Evolutionary conservation across 2,888 invertebrate genomes (phyloP).

Genomic region (Philereme vetulata): DNA sequence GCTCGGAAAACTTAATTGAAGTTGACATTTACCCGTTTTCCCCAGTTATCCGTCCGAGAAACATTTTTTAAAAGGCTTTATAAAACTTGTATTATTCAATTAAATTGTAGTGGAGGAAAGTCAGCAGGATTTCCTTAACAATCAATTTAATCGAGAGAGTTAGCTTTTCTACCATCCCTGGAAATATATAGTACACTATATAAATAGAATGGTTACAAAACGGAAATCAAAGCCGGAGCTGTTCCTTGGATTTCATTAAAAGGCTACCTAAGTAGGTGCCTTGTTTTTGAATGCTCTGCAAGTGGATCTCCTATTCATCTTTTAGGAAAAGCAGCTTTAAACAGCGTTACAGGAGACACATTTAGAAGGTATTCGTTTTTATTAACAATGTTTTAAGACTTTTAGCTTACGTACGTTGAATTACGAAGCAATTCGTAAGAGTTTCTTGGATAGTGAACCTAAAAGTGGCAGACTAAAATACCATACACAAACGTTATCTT

Average conservation of each 20-base stretch:
- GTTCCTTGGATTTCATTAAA: conserved; percentile 11
- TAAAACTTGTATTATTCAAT: conserved; percentile 17
- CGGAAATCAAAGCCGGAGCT: conserved; percentile 8
- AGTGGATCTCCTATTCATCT: conserved; percentile 6
- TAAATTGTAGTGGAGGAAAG: conserved; percentile 14
- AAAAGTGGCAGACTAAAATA: too few species aligned
- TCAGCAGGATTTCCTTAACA: conserved; percentile 13
- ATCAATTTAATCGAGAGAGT: conserved; percentile 22
- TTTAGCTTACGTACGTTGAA: too few species aligned
- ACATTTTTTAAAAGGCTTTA: conserved; percentile 30
- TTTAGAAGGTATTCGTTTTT: neutral
- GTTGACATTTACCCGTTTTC: conserved; percentile 36
- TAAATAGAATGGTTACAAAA: conserved; percentile 8
- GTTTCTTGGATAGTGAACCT: too few species aligned
- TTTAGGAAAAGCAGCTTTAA: neutral
- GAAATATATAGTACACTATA: conserved; percentile 14
- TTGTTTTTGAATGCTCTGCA: conserved; percentile 12
- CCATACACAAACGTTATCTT: too few species aligned
- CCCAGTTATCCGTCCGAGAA: conserved; percentile 25
- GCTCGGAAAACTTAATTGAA: conserved; percentile 29
- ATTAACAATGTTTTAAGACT: neutral
- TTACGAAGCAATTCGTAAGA: too few species aligned
- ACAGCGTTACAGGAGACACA: neutral
- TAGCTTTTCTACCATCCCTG: conserved; percentile 8
- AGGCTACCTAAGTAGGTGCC: conserved; percentile 1